Evolutionary conservation across 2,113 vertebrate species (phyloP), one percentile per base, ranked within the genome.

Genomic region (Melanotaenia duboulayi): DNA sequence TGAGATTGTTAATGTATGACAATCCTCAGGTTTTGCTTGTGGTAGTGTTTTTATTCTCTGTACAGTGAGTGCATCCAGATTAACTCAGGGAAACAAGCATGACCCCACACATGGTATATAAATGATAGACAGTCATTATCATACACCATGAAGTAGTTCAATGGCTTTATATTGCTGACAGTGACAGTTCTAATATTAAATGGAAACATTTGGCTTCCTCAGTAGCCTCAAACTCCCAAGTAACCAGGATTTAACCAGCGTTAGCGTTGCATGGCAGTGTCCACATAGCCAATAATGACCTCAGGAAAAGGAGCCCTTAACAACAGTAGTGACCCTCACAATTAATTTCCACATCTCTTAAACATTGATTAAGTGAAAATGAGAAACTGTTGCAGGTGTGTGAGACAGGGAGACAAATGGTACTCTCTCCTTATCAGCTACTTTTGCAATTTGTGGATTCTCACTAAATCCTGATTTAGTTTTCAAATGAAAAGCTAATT

Each of bases 401-500:
- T 24, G 2, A 28, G 16, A 20, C 7, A 39, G 56, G 20, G 28
- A n/a, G 71, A 78, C 60, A 79, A 62, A 79, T 72, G 74, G 23
- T 40, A n/a, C 56, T 78, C 28, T 75, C 39, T 72, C 71, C 68
- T 87, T 49, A 56, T 71, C 77, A 66, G 63, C 68, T 70, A 32
- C 51, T 63, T 84, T 87, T 63, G 69, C 68, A 77, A 73, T 81
- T 66, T 83, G 80, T 59, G 40, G 68, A 84, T 85, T 78, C 62
- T 81, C 79, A 64, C 60, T 82, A 65, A 73, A 82, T 85, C 74
- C 78, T 67, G 39, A 82, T 86, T 89, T 83, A 77, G 76, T 79
- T 83, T 80, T 63, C 73, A 87, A 87, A 86, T 88, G 76, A 89
- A 91, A 83, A 59, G 49, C 82, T 89, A 87, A 90, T 87, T 86